These are phyloP conservation scores for Microplitis deprimator DNA, from an alignment of 2,888 invertebrate genomes.

Conservation along the genomic window DNA sequence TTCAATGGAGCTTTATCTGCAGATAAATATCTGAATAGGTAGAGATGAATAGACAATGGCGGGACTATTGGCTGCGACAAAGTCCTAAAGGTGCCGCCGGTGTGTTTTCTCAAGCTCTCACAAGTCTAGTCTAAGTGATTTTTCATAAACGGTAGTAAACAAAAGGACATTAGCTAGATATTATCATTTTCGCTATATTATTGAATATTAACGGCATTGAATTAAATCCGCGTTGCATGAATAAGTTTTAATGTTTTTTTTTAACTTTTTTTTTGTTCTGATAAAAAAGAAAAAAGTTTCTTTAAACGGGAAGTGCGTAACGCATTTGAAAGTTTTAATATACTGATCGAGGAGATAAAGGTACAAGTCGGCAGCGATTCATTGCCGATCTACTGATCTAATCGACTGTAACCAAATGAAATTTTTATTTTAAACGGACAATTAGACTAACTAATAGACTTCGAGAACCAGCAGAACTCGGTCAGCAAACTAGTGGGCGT, in stretches of 20 bases:
- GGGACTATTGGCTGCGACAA: conserved; percentile 45
- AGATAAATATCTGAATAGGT: conserved; percentile 48
- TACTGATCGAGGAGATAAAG: conserved; percentile 7
- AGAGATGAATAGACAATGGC: conserved; percentile 51
- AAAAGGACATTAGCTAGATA: conserved; percentile 42
- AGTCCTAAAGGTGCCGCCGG: conserved; percentile 46
- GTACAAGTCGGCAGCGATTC: conserved; percentile 11
- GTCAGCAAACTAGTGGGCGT: conserved; percentile 52
- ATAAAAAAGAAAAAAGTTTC: background rate
- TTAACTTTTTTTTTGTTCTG: conserved; percentile 33
- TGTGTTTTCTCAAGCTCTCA: conserved; percentile 36
- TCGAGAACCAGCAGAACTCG: conserved; percentile 51
- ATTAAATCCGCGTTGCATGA: conserved; percentile 36
- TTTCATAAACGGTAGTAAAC: conserved; percentile 22
- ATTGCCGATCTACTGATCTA: conserved; percentile 14
- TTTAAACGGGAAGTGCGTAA: conserved; percentile 17
- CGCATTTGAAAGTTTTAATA: conserved; percentile 19
- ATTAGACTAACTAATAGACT: conserved; percentile 62
- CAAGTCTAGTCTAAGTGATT: conserved; percentile 6
- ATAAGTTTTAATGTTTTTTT: conserved; percentile 6
- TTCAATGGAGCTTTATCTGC: conserved; percentile 55
- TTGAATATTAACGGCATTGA: conserved; percentile 42
- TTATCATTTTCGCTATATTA: conserved; percentile 43
- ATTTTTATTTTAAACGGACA: conserved; percentile 57
- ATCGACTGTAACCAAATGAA: conserved; percentile 48